These are phyloP conservation scores for Mionectes macconnelli DNA, from an alignment of 2,113 vertebrate species.

Conservation along the genomic window DNA sequence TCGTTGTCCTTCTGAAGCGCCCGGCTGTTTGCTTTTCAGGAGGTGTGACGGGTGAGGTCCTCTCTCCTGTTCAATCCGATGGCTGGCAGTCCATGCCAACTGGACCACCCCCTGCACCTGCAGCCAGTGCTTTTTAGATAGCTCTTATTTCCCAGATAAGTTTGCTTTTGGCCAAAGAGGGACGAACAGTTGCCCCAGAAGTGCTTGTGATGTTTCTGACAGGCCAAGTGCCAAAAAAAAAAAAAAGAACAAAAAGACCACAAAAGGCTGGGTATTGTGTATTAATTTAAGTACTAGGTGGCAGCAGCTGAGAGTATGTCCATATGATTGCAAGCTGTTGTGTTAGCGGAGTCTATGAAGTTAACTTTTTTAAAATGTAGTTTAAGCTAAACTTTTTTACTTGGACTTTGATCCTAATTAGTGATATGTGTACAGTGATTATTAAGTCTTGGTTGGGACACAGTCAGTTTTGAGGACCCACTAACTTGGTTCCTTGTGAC, in stretches of 20 bases:
- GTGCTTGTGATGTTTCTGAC: fast-evolving
- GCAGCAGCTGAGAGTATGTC: background rate
- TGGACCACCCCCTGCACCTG: background rate
- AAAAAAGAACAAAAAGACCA: too few relatives aligned
- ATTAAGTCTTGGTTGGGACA: background rate
- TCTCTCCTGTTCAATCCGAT: background rate
- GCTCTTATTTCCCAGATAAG: background rate
- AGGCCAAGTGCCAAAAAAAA: background rate
- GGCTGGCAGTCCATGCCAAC: background rate
- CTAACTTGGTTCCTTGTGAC: background rate
- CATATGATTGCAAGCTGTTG: background rate
- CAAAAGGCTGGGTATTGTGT: fast-evolving
- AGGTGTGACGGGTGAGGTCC: background rate
- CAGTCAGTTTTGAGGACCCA: background rate
- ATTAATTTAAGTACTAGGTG: background rate
- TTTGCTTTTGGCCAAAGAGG: background rate
- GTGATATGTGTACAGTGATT: fast-evolving
- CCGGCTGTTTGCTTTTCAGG: background rate
- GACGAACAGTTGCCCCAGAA: background rate
- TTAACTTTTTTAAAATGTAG: fast-evolving
- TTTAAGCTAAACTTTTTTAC: background rate
- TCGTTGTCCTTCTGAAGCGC: background rate
- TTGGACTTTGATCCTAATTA: background rate
- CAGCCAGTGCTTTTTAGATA: background rate
- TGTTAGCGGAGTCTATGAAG: background rate